phyloP scores from a whole-genome alignment of 2,888 invertebrate species.

The Argyra leucocephala region DNA sequence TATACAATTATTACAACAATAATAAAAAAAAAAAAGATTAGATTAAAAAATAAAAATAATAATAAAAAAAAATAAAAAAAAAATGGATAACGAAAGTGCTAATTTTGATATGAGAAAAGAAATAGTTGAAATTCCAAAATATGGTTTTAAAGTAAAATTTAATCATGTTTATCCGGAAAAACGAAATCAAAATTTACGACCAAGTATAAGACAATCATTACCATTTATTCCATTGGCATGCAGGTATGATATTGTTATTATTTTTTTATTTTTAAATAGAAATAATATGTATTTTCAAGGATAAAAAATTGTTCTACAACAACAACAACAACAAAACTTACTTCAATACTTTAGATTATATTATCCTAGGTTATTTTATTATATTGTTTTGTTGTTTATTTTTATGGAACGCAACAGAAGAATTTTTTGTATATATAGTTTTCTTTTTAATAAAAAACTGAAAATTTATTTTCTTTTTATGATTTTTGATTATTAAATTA shows the following conservation, averaged over 20 bases:
- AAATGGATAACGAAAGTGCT: slow-evolving; percentile 35
- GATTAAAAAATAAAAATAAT: not conserved
- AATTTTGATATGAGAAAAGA: slow-evolving; percentile 36
- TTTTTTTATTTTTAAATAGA: too few species aligned
- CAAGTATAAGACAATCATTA: slow-evolving; percentile 59
- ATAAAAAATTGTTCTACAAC: too few species aligned
- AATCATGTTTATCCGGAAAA: slow-evolving; percentile 66
- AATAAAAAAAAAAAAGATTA: not conserved
- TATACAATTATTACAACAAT: not conserved
- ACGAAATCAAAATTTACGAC: slow-evolving; percentile 56
- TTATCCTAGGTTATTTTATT: too few species aligned
- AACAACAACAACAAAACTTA: too few species aligned
- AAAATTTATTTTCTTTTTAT: too few species aligned
- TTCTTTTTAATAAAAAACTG: too few species aligned
- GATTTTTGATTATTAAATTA: too few species aligned
- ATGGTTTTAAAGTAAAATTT: slow-evolving; percentile 64
- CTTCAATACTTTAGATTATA: too few species aligned
- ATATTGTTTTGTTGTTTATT: too few species aligned
- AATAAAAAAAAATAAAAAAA: not conserved
- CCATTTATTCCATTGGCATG: slow-evolving; percentile 60
- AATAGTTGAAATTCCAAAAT: slow-evolving; percentile 47
- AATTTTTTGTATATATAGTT: too few species aligned
- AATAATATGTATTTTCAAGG: too few species aligned
- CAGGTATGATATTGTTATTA: slow-evolving; percentile 47
- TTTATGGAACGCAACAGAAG: too few species aligned